These are phyloP conservation scores for Clarias gariepinus DNA, from an alignment of 2,113 vertebrate genomes.

Conservation along the genomic window DNA sequence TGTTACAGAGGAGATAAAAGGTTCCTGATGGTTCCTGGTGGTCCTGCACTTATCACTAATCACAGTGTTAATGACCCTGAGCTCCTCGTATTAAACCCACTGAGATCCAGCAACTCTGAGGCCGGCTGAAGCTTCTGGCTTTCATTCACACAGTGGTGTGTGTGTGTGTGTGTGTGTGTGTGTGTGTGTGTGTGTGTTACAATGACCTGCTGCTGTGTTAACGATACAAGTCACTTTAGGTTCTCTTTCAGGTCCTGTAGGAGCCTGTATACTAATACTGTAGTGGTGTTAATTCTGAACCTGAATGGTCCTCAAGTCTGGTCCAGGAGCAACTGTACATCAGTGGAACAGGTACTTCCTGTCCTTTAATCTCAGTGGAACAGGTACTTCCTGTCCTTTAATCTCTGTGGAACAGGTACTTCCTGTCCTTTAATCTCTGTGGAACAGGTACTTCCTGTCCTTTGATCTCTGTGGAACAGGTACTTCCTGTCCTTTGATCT, in stretches of 20 bases:
- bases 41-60: background rate
- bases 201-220: conserved; percentile 14
- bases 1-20: background rate
- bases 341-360: background rate
- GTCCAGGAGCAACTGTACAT: background rate
- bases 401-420: no score
- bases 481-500: no score
- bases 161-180: background rate
- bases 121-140: background rate
- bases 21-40: background rate
- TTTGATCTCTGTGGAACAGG: no score
- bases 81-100: background rate
- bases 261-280: background rate
- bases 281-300: background rate
- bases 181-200: no score
- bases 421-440: no score
- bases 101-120: background rate
- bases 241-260: conserved; percentile 43
- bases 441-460: no score
- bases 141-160: background rate
- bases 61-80: background rate
- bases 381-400: background rate
- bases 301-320: background rate
- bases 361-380: background rate
- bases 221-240: conserved; percentile 7